Percentiles rank a stretch among this genome's conserved stretches.
Conservation (phyloP, 1,140 invertebrate genomes). For the Trissolcus basalis region DNA sequence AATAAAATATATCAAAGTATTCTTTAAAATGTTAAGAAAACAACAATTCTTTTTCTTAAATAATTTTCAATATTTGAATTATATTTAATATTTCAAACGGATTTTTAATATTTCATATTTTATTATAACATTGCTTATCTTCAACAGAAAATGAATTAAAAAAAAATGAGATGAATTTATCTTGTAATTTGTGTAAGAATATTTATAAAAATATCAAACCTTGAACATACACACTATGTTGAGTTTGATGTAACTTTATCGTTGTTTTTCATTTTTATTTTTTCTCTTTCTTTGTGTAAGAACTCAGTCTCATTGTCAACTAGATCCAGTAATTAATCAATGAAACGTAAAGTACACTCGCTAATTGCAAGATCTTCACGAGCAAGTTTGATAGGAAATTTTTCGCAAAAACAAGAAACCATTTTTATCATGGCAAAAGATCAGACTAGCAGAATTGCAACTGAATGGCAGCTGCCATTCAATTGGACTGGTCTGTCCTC, state of each 20-base stretch:
- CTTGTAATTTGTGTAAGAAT: too few relatives aligned
- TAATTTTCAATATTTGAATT: too few relatives aligned
- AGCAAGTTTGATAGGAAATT: constrained; percentile 27
- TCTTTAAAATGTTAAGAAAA: too few relatives aligned
- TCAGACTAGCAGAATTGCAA: constrained; percentile 50
- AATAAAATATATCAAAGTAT: too few relatives aligned
- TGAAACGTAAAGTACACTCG: constrained; percentile 13
- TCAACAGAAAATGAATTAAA: too few relatives aligned
- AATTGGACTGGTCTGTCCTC: constrained; percentile 61
- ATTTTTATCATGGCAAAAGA: constrained; percentile 44
- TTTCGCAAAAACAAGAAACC: constrained; percentile 48
- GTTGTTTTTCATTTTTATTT: neutral
- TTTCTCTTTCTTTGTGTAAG: neutral
- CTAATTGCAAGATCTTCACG: constrained; percentile 28
- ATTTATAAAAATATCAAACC: too few relatives aligned
- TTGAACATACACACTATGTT: too few relatives aligned
- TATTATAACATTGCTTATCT: too few relatives aligned
- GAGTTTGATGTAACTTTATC: neutral
- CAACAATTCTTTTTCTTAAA: too few relatives aligned
- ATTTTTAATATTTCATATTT: too few relatives aligned
- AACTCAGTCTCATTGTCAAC: neutral
- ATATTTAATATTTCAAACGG: too few relatives aligned
- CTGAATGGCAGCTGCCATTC: constrained; percentile 56
- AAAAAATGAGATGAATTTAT: too few relatives aligned
- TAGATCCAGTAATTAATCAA: constrained; percentile 26